These are phyloP conservation scores for Helobdella robusta DNA, from an alignment of 2,888 invertebrate species.

Conservation along the genomic window DNA sequence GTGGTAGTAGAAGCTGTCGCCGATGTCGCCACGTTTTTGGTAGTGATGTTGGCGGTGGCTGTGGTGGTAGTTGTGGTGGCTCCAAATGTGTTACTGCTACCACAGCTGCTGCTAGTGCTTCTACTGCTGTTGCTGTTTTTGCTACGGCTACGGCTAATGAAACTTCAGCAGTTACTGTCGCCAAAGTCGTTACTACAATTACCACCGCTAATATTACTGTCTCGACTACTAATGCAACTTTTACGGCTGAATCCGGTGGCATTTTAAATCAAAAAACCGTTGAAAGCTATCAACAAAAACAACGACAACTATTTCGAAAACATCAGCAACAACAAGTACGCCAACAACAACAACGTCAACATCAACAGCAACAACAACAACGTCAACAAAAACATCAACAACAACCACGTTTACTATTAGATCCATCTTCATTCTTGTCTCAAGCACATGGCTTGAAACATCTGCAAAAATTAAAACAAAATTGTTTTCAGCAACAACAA, in stretches of 20 bases:
- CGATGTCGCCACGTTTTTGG: background rate
- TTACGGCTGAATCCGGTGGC: too few relatives aligned
- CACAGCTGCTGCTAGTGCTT: background rate
- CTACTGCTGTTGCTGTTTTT: too few relatives aligned
- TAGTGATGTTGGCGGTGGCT: constrained; percentile 13
- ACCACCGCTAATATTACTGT: too few relatives aligned
- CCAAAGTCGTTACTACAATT: too few relatives aligned
- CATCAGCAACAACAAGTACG: background rate
- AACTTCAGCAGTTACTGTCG: too few relatives aligned
- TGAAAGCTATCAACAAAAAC: too few relatives aligned
- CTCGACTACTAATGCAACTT: too few relatives aligned
- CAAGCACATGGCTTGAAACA: background rate
- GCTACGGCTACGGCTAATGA: too few relatives aligned
- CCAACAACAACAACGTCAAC: background rate
- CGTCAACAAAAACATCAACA: background rate
- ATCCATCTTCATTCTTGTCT: too few relatives aligned
- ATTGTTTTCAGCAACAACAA: background rate
- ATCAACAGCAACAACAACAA: background rate
- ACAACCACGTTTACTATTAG: background rate
- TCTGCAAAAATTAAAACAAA: background rate
- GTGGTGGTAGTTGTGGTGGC: constrained; percentile 9
- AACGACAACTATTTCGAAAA: too few relatives aligned
- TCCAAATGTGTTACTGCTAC: background rate
- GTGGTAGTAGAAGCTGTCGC: background rate
- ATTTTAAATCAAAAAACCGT: too few relatives aligned